phyloP scores from a whole-genome alignment of 2,113 vertebrate genomes.

The Neopipo cinnamomea region DNA sequence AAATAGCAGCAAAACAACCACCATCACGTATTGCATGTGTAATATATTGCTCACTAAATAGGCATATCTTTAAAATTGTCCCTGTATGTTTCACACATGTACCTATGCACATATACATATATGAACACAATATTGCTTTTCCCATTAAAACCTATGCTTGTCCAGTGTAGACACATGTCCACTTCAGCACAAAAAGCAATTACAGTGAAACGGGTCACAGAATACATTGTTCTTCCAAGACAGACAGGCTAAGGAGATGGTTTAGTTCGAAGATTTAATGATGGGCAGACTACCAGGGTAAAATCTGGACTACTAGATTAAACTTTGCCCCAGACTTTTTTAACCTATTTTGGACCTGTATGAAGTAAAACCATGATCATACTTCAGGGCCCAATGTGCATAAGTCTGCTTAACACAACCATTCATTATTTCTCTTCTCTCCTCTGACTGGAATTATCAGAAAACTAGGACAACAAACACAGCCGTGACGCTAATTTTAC shows the following conservation, averaged over 20 bases:
- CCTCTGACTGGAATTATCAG: neutral
- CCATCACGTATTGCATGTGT: neutral
- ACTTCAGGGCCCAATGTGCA: neutral
- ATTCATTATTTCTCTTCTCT: neutral
- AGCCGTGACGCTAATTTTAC: neutral
- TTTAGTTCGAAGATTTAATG: neutral
- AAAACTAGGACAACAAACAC: neutral
- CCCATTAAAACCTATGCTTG: neutral
- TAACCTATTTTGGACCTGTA: neutral
- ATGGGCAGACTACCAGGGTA: neutral
- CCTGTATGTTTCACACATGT: neutral
- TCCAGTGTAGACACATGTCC: neutral
- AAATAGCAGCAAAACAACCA: neutral
- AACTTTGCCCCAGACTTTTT: neutral
- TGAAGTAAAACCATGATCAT: neutral
- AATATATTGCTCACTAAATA: neutral
- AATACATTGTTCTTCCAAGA: neutral
- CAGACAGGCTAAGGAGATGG: neutral
- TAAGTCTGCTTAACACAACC: neutral
- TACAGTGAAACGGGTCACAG: neutral
- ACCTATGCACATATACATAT: neutral
- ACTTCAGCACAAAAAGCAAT: neutral
- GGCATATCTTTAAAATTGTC: neutral
- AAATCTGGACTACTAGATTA: neutral
- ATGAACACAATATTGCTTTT: neutral